phyloP scores from a whole-genome alignment of 2,797 vertebrate species.

The Nasua narica region DNA sequence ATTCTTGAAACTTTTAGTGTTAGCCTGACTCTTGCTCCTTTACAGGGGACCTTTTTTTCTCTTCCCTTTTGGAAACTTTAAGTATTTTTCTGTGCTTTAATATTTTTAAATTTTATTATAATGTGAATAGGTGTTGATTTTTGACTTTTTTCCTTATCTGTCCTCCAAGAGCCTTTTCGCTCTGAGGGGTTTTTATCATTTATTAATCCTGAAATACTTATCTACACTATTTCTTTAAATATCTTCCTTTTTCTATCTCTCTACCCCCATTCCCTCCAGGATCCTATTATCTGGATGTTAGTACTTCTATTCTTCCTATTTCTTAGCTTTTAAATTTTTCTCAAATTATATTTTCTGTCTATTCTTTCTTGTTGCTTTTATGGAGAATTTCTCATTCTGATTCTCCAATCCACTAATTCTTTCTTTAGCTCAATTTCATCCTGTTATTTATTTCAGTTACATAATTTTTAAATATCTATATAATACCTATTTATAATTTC shows the following conservation, averaged over 20 bases:
- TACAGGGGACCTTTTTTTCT: background rate
- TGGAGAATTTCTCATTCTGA: background rate
- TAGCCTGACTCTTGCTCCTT: background rate
- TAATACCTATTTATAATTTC: no score
- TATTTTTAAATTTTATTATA: background rate
- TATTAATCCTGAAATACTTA: background rate
- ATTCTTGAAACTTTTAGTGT: background rate
- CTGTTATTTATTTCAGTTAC: background rate
- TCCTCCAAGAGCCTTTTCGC: background rate
- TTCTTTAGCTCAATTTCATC: background rate
- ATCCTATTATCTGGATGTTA: background rate
- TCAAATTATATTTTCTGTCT: background rate
- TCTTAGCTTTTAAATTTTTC: background rate
- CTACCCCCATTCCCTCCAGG: background rate
- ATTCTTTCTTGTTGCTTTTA: background rate
- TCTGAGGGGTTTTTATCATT: conserved; percentile 3
- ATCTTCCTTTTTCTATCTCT: background rate
- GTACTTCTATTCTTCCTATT: background rate
- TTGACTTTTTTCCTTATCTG: background rate
- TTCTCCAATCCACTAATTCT: background rate
- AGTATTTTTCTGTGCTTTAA: background rate
- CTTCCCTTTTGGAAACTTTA: background rate
- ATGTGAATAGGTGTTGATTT: background rate
- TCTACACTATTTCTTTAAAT: background rate
- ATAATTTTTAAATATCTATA: background rate